phyloP scores from a whole-genome alignment of 1,140 invertebrate genomes.

The Leptinotarsa lineolata region DNA sequence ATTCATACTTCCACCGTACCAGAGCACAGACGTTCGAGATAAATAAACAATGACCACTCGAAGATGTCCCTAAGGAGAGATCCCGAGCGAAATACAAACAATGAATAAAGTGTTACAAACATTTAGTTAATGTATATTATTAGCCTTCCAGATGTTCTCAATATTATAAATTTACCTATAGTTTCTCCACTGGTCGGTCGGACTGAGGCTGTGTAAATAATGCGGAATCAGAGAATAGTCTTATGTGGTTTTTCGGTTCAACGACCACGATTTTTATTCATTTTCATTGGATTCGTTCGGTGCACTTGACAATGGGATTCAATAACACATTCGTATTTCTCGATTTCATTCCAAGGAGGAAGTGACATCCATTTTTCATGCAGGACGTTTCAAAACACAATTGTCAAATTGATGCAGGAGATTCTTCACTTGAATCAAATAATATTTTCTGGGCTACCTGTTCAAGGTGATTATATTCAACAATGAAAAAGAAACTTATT shows the following conservation, averaged over 20 bases:
- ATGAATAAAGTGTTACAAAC: constrained; percentile 39
- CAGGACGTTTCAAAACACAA: no score
- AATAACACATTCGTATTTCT: no score
- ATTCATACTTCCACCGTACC: not conserved
- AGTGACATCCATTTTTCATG: no score
- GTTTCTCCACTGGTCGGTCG: not conserved
- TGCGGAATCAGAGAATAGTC: not conserved
- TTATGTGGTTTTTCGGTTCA: not conserved
- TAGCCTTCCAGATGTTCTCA: constrained; percentile 36
- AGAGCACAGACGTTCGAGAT: constrained; percentile 13
- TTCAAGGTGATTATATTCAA: no score
- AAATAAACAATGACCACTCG: constrained; percentile 40
- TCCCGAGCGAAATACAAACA: constrained; percentile 39
- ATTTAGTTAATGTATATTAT: constrained; percentile 40
- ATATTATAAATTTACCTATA: constrained; percentile 32
- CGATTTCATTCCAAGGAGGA: no score
- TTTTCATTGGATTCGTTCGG: not conserved
- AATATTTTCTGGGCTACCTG: no score
- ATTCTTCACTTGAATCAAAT: no score
- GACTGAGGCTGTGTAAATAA: constrained; percentile 6
- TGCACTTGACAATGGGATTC: not conserved
- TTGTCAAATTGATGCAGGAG: no score
- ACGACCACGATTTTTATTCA: not conserved
- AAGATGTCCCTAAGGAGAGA: constrained; percentile 39
- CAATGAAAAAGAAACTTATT: no score